Base-by-base conservation (phyloP, 2,888 invertebrate genomes). In the Vannuccia rotundouncinata region DNA sequence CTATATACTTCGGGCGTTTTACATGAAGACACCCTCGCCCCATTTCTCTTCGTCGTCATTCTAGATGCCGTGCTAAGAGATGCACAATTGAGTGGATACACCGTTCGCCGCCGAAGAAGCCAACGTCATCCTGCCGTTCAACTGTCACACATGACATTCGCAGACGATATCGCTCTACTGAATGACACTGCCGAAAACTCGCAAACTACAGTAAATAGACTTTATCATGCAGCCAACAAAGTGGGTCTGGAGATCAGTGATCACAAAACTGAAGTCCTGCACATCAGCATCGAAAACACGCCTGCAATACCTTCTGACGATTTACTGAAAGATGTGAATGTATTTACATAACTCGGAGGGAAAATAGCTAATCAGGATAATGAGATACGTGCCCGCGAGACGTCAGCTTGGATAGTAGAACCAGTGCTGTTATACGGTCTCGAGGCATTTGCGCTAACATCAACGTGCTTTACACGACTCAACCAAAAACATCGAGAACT, bases 101-200 rank as follows among this genome's bases (percentile, higher is more conserved):
- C n/a, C n/a, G n/a, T n/a, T n/a, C n/a, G n/a, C n/a, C n/a, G n/a
- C n/a, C n/a, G n/a, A n/a, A n/a, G n/a, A n/a, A n/a, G n/a, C 13
- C 59, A 59, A 59, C 13, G 13, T 13, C 59, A 13, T 59, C 59
- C 59, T 13, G n/a, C 13, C 13, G 59, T 13, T 59, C n/a, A 13
- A n/a, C n/a, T n/a, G 13, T 59, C 59, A 13, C n/a, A 13, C n/a
- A 13, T 59, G 75, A 29, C 29, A 10, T 75, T 75, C 28, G 75
- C 75, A 27, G 73, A 73, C n/a, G 73, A 73, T n/a, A 73, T 73
- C n/a, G 73, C 73, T 73, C 73, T 73, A 25, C 73, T 73, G 22
- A 73, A 27, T 27, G 74, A 73, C 29, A 73, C 22, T 27, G 5
- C 27, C 74, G 22, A 73, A 28, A 28, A 73, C 74, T 73, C 74